These are phyloP conservation scores for Lepidurus couesii DNA, from an alignment of 1,140 invertebrate species.

Conservation along the genomic window DNA sequence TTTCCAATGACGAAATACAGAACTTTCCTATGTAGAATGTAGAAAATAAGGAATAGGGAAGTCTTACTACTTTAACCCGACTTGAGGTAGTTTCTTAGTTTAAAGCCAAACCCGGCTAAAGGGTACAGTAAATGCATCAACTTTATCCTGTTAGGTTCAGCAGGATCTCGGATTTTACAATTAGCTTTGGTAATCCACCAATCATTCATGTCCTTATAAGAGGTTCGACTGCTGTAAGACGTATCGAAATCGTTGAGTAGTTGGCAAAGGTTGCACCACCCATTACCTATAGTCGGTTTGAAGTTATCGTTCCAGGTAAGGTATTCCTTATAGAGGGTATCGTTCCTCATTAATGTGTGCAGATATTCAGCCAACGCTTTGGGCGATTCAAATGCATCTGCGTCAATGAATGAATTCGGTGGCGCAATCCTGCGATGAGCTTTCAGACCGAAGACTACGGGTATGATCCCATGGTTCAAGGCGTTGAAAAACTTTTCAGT, in stretches of 20 bases:
- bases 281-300: constrained; percentile 20
- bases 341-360: constrained; percentile 43
- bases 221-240: constrained; percentile 34
- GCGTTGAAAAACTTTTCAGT: constrained; percentile 43
- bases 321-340: constrained; percentile 46
- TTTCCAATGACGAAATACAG: no score
- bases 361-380: constrained; percentile 50
- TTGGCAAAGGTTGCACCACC: constrained; percentile 37
- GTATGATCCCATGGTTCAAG: constrained; percentile 41
- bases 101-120: no score
- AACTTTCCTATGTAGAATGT: no score
- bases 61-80: no score
- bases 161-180: not conserved
- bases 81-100: no score
- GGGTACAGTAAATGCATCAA: no score
- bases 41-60: no score
- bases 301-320: constrained; percentile 45
- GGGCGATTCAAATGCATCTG: constrained; percentile 51
- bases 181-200: constrained; percentile 32
- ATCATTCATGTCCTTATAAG: constrained; percentile 37
- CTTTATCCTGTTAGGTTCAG: no score
- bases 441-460: constrained; percentile 60
- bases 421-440: constrained; percentile 56
- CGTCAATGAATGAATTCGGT: constrained; percentile 58
- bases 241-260: constrained; percentile 36